Evolutionary conservation across 2,113 vertebrate genomes (phyloP), one percentile per base, ranked within the genome.

Genomic region (Ictalurus furcatus): DNA sequence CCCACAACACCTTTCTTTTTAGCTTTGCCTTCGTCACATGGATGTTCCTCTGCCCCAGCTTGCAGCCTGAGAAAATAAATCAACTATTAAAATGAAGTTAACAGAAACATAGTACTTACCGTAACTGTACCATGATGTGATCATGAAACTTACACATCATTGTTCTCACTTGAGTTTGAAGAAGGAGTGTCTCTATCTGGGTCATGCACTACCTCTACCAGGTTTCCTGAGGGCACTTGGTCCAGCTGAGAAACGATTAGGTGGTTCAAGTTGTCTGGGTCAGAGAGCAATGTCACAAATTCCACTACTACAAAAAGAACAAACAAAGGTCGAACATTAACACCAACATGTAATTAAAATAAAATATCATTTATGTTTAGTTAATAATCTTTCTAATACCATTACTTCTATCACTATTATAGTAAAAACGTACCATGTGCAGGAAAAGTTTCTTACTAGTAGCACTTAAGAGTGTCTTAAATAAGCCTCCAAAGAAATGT

Each of bases 191-290:
- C 56, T 59, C 28, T 81, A 13, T 86, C 63, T 6, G 89, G 93
- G 23, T 89, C 91, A 21, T 71, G 61, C 54, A 93, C 90, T 59
- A 94, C 93, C 85, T 93, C 93, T 40, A 56, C 84, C 0, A 91
- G 92, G 80, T 84, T 89, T 90, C 92, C 93, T 52, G 90, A 82
- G 6, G 91, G 85, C 25, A 79, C 88, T 28, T 82, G 87, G 89
- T 94, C 95, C 4, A 96, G 90, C 85, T 94, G 94, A 90, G 89
- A 93, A 87, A 96, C 93, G 87, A 96, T 92, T 92, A 96, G 90
- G 90, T 95, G 94, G 93, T 96, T 96, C 83, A 96, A 92, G 88
- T 94, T 96, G 94, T 96, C 94, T 0, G 95, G 95, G 86, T 96
- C 93, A 6, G 93, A 96, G 7, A 96, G 93, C 94, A 93, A 95